These are phyloP conservation scores for Brachyopa scutellaris DNA, from an alignment of 2,888 invertebrate genomes.

Conservation along the genomic window DNA sequence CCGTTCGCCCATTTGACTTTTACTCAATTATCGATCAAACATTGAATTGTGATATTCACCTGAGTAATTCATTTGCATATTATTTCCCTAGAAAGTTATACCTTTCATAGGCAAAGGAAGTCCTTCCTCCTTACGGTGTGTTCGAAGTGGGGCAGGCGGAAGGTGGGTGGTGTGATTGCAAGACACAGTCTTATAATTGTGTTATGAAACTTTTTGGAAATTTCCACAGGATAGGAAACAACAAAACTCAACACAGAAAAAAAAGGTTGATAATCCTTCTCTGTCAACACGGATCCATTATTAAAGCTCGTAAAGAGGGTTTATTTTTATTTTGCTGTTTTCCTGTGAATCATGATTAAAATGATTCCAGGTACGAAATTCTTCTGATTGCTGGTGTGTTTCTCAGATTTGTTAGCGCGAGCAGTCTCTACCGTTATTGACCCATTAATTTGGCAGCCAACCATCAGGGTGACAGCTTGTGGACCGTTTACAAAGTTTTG, in stretches of 20 bases:
- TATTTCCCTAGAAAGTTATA: constrained; percentile 58
- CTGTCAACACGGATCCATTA: constrained; percentile 27
- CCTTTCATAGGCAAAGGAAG: not conserved
- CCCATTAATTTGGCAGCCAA: constrained; percentile 50
- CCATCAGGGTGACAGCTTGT: constrained; percentile 25
- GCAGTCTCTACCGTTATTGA: constrained; percentile 10
- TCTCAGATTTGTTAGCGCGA: not conserved
- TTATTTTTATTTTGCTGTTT: not conserved
- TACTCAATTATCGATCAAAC: constrained; percentile 69
- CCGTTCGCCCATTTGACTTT: constrained; percentile 31
- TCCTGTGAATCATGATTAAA: constrained; percentile 10
- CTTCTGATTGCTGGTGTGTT: constrained; percentile 29
- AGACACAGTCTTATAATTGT: constrained; percentile 40
- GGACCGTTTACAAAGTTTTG: constrained; percentile 11
- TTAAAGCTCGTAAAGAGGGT: not conserved
- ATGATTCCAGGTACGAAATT: constrained; percentile 19
- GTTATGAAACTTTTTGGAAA: constrained; percentile 47
- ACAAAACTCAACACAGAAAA: constrained; percentile 2
- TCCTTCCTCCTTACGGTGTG: not conserved
- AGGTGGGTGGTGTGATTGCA: not conserved
- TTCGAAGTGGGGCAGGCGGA: not conserved
- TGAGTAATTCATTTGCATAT: constrained; percentile 66
- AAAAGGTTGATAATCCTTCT: constrained; percentile 30
- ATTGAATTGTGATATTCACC: constrained; percentile 59
- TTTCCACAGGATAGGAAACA: not conserved